Evolutionary conservation across 2,797 vertebrate genomes (phyloP), one percentile per base, ranked within the genome.

Genomic region (Echiichthys vipera): DNA sequence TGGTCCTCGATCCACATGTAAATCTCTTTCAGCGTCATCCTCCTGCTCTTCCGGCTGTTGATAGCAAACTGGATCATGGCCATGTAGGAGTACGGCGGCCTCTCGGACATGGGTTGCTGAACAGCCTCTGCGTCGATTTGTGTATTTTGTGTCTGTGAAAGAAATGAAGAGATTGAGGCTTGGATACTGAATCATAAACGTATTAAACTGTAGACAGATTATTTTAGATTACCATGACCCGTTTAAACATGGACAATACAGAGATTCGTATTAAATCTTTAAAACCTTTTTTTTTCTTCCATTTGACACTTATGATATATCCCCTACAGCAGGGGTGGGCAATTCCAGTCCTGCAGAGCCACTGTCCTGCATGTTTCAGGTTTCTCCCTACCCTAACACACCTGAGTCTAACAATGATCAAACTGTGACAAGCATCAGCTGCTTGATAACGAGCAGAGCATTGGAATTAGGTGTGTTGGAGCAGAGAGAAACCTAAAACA

Each of bases 51-150:
- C 0, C 93, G 96, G 77, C 98, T 99, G 91, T 99, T 99, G 90
- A 99, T 99, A 4, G 98, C 98, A 65, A 99, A 99, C 76, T 99
- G 98, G 84, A 99, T 99, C 96, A 99, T 97, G 70, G 96, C 97
- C 97, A 99, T 99, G 89, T 99, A 99, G 67, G 98, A 99, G 80
- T 97, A 99, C 0, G 98, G 97, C 0, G 98, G 98, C 71, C 97
- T 93, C 84, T 98, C 94, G 0, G 91, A 94, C 39, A 86, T 15
- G 0, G 93, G 89, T 17, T 94, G 91, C 39, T 90, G 47, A 43
- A 14, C 61, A 1, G 42, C 18, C 4, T 84, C 75, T 11, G 6
- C 11, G 0, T 58, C 37, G 0, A 11, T 43, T 25, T 49, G 32
- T 27, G 59, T 3, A 22, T 45, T 70, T 5, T 53, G 51, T 43